phyloP scores from a whole-genome alignment of 2,797 vertebrate species.

The Epinephelus coioides region DNA sequence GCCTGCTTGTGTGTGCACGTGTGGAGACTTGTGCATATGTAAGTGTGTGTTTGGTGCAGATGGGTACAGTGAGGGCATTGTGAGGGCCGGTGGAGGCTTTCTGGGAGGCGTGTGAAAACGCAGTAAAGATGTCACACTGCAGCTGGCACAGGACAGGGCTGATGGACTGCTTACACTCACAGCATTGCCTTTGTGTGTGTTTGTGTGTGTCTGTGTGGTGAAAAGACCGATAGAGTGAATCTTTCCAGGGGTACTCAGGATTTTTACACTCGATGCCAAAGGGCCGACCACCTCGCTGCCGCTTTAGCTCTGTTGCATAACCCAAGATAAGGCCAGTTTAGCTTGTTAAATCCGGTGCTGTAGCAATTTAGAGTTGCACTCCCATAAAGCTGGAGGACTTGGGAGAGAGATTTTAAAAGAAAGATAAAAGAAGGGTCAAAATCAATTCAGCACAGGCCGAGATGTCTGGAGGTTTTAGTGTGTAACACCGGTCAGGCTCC shows the following conservation, averaged over 20 bases:
- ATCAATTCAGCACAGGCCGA: background rate
- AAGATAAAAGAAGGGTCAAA: background rate
- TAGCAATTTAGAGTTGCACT: background rate
- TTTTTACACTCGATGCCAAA: slow-evolving; percentile 16
- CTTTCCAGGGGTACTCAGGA: slow-evolving; percentile 31
- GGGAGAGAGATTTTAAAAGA: background rate
- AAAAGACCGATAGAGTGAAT: slow-evolving; percentile 35
- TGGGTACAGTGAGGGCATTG: slow-evolving; percentile 81
- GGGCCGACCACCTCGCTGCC: slow-evolving; percentile 39
- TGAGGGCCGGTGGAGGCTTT: slow-evolving; percentile 56
- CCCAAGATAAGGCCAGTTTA: slow-evolving; percentile 26
- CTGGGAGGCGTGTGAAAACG: slow-evolving; percentile 79
- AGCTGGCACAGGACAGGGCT: slow-evolving; percentile 72
- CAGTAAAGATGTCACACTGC: slow-evolving; percentile 82
- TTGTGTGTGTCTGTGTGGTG: slow-evolving; percentile 1
- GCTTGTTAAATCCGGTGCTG: slow-evolving; percentile 6
- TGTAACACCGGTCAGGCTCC: background rate
- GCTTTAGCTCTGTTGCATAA: slow-evolving; percentile 42
- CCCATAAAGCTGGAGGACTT: background rate
- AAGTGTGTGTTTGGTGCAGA: slow-evolving; percentile 55
- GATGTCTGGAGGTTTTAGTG: background rate
- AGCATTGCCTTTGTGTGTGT: slow-evolving; percentile 54
- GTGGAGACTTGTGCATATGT: slow-evolving; percentile 43
- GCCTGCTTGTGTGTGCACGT: slow-evolving; percentile 48
- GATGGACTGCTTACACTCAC: slow-evolving; percentile 72